These are phyloP conservation scores for Amblyopsis hoosieri DNA, from an alignment of 2,797 vertebrate species.

Conservation along the genomic window DNA sequence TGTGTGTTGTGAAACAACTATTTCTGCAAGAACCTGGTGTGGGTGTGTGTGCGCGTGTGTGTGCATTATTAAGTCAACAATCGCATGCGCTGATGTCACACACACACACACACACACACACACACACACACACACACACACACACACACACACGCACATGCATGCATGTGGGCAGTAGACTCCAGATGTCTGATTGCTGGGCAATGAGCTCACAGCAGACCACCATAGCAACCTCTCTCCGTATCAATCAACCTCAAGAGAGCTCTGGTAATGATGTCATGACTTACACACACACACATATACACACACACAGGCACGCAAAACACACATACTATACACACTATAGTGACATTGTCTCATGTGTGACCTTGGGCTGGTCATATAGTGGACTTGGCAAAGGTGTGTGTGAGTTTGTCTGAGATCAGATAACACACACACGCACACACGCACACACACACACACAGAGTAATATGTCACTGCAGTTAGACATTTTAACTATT, in stretches of 20 bases:
- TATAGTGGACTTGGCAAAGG: slow-evolving; percentile 1
- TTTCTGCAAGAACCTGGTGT: not conserved
- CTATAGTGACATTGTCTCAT: slow-evolving; percentile 48
- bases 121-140: not conserved
- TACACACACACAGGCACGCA: slow-evolving; percentile 5
- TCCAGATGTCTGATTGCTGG: slow-evolving; percentile 64
- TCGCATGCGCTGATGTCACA: slow-evolving; percentile 7
- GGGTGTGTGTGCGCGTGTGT: slow-evolving; percentile 10
- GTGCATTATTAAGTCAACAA: slow-evolving; percentile 31
- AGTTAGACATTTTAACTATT: too few species aligned
- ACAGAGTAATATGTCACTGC: not conserved
- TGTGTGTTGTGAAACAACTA: not conserved
- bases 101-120: not conserved
- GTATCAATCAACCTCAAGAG: slow-evolving; percentile 79
- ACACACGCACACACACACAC: not conserved
- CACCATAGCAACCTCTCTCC: slow-evolving; percentile 73
- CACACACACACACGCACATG: not conserved
- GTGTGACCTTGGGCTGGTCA: slow-evolving; percentile 58
- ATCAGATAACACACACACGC: not conserved
- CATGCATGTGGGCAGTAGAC: slow-evolving; percentile 28
- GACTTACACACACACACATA: slow-evolving; percentile 18
- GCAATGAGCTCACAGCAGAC: slow-evolving; percentile 72
- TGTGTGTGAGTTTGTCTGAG: slow-evolving; percentile 12
- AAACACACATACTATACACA: slow-evolving; percentile 17
- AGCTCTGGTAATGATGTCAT: slow-evolving; percentile 87